Evolutionary conservation across 2,888 invertebrate genomes (phyloP).

Genomic region (Lochmaea capreae): DNA sequence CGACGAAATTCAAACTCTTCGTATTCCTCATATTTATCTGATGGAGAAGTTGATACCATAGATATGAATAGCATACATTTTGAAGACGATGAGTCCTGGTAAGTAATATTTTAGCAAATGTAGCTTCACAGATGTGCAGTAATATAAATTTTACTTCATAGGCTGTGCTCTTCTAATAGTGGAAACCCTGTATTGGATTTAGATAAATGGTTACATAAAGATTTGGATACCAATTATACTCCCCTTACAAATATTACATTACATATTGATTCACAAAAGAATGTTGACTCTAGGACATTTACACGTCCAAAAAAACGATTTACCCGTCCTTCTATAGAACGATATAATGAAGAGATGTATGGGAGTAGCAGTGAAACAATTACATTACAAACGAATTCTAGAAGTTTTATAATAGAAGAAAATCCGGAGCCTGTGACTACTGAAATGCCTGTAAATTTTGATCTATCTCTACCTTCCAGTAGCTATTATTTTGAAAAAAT

Average conservation of each 20-base stretch:
- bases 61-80: slow-evolving; percentile 70
- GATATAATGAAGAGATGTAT: slow-evolving; percentile 56
- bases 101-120: slow-evolving; percentile 53
- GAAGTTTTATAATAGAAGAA: slow-evolving; percentile 41
- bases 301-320: slow-evolving; percentile 75
- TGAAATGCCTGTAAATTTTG: slow-evolving; percentile 53
- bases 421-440: slow-evolving; percentile 47
- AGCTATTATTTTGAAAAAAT: slow-evolving; percentile 62
- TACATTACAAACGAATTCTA: slow-evolving; percentile 23
- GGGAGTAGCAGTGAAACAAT: slow-evolving; percentile 42
- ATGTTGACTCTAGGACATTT: slow-evolving; percentile 77
- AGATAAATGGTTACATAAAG: slow-evolving; percentile 40
- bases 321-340: slow-evolving; percentile 72
- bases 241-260: slow-evolving; percentile 8
- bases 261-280: slow-evolving; percentile 58
- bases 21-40: slow-evolving; percentile 17
- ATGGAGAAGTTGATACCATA: slow-evolving; percentile 62
- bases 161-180: slow-evolving; percentile 19
- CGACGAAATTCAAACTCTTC: slow-evolving; percentile 31
- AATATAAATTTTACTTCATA: not conserved
- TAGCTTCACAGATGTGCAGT: not conserved
- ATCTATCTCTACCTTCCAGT: slow-evolving; percentile 59
- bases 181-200: slow-evolving; percentile 40
- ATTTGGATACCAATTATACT: slow-evolving; percentile 19
- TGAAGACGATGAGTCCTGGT: slow-evolving; percentile 73